Evolutionary conservation across 2,797 vertebrate genomes (phyloP).

Genomic region (Sibirionetta formosa): DNA sequence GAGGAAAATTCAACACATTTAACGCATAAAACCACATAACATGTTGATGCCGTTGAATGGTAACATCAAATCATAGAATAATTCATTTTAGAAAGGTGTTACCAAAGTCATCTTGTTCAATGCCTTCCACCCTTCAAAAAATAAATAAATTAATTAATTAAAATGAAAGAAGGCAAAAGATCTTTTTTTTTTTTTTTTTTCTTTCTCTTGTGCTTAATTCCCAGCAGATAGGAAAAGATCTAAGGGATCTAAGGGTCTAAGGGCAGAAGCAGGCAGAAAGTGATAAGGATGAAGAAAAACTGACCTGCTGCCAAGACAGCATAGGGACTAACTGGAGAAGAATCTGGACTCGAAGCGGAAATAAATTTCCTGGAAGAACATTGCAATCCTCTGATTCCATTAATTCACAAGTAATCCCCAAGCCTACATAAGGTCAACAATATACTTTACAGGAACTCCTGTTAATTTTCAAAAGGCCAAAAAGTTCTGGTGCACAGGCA

Average conservation of each 20-base stretch:
- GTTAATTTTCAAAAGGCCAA: background rate
- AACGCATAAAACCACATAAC: background rate
- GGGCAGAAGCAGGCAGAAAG: background rate
- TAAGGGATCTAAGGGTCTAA: background rate
- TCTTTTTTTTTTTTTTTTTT: background rate
- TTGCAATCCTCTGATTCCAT: too few species aligned
- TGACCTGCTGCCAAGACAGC: background rate
- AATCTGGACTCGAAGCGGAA: background rate
- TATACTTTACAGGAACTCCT: fast-evolving
- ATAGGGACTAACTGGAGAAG: background rate
- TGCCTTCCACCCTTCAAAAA: background rate
- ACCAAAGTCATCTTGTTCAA: background rate
- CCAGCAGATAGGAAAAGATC: background rate
- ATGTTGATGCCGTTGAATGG: background rate
- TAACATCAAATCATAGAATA: background rate
- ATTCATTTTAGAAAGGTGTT: background rate
- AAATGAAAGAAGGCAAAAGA: background rate
- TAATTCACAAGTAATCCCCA: background rate
- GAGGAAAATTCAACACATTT: background rate
- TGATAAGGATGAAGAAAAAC: background rate
- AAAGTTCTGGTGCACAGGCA: fast-evolving
- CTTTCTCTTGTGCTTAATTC: fast-evolving
- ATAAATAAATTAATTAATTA: background rate
- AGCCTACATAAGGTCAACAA: background rate
- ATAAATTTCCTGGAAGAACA: background rate